Evolutionary conservation across 1,140 invertebrate genomes (phyloP), one percentile per base, ranked within the genome.

Genomic region (Neelides sp.): DNA sequence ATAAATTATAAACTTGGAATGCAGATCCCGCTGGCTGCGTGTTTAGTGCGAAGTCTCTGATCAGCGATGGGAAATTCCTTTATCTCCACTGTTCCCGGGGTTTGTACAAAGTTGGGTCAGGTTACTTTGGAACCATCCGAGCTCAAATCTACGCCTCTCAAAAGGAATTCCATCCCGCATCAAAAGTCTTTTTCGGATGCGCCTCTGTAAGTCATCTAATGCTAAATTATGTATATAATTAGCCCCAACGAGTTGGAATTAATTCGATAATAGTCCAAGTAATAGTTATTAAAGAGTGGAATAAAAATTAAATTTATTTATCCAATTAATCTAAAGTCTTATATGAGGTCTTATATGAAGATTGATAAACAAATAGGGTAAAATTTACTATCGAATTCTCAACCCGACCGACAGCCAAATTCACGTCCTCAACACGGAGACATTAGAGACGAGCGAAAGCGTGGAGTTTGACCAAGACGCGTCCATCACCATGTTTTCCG

Each of bases 101-200:
- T 7, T 70, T 93, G 39, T 73, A 85, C 27, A 94, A 95, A 73
- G 79, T 97, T 59, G 91, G 91, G 5, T 88, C 88, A 56, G 91
- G 92, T 17, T 93, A 89, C 69, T 82, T 83, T 32, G 85, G 83
- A 57, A 91, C 90, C 10, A 76, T 90, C 52, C 85, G 83, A 71
- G 88, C 87, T 24, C 82, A 87, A 66, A 69, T 92, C 30, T 90
- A 91, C 66, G 68, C 77, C 52, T 77, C 80, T 61, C 85, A 85
- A 66, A 73, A 78, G 35, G 80, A 88, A 65, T 84, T 87, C 66
- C 85, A 84, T 67, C 74, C 78, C 20, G 64, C 63, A 44, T 73
- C 77, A 62, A 75, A 71, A 55, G 83, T 83, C 43, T 90, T 83
- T 82, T 70, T 94, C 43, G 85, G 86, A 20, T 87, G 76, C 74